phyloP scores from a whole-genome alignment of 2,797 vertebrate species.

The Selene dorsalis region DNA sequence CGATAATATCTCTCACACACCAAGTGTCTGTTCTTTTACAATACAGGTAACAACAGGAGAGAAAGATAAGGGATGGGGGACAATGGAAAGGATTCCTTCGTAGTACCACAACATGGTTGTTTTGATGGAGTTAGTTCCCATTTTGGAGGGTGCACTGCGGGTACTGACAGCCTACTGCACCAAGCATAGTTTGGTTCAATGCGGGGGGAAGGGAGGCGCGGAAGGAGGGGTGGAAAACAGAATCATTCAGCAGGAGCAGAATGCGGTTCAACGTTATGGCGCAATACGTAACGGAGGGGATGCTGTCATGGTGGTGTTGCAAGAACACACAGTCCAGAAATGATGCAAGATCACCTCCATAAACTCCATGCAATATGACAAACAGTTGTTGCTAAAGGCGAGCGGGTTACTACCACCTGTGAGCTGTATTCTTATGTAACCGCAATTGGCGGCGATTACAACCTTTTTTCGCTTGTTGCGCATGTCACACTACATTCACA shows the following conservation, averaged over 20 bases:
- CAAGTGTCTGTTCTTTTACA: constrained; percentile 32
- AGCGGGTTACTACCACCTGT: constrained; percentile 23
- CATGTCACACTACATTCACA: constrained; percentile 50
- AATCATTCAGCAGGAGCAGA: constrained; percentile 80
- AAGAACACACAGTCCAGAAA: not conserved
- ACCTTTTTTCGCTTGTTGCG: constrained; percentile 69
- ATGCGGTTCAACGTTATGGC: constrained; percentile 78
- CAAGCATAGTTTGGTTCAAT: constrained; percentile 84
- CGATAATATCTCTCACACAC: constrained; percentile 3
- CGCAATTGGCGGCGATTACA: constrained; percentile 33
- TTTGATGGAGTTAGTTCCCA: constrained; percentile 29
- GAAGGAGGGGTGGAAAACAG: constrained; percentile 67
- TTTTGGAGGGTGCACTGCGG: constrained; percentile 81
- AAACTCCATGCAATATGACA: not conserved
- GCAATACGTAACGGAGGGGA: constrained; percentile 71
- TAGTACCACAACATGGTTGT: constrained; percentile 23
- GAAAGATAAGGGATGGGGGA: constrained; percentile 18
- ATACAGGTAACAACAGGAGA: constrained; percentile 5
- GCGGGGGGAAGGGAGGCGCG: constrained; percentile 72
- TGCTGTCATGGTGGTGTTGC: constrained; percentile 45
- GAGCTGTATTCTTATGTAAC: constrained; percentile 56
- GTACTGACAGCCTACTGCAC: constrained; percentile 82
- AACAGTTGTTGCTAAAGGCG: not conserved
- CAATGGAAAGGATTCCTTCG: constrained; percentile 28
- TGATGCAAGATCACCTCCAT: not conserved